phyloP scores from a whole-genome alignment of 2,113 vertebrate genomes.

The Cathartes aura region DNA sequence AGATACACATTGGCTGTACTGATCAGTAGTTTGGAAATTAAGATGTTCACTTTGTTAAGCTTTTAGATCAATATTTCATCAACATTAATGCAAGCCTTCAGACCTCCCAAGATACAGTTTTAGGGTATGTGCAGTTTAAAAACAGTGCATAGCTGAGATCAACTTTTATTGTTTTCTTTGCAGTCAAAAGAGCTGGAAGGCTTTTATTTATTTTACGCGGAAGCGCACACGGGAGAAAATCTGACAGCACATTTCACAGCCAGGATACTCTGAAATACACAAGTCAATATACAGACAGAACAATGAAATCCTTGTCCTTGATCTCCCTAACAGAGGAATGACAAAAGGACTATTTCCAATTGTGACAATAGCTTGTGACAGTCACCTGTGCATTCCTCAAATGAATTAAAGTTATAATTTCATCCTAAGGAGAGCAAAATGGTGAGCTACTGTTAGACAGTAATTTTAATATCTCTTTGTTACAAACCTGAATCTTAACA shows the following conservation, averaged over 20 bases:
- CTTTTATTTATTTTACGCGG: neutral
- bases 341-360: constrained; percentile 26
- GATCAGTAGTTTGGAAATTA: neutral
- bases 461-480: neutral
- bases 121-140: neutral
- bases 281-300: neutral
- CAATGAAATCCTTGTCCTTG: constrained; percentile 14
- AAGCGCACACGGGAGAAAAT: neutral
- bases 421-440: neutral
- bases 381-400: neutral
- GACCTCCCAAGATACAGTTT: neutral
- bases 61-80: neutral
- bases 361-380: constrained; percentile 21
- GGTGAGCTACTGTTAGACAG: neutral
- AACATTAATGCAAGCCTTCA: neutral
- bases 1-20: neutral
- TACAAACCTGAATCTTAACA: neutral
- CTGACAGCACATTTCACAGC: neutral
- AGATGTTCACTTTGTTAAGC: neutral
- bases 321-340: neutral
- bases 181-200: neutral
- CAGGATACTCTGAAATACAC: neutral
- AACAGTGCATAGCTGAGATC: neutral
- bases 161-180: neutral
- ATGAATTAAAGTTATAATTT: neutral